These are phyloP conservation scores for Eutolmus rufibarbis DNA, from an alignment of 2,888 invertebrate species.

Conservation along the genomic window DNA sequence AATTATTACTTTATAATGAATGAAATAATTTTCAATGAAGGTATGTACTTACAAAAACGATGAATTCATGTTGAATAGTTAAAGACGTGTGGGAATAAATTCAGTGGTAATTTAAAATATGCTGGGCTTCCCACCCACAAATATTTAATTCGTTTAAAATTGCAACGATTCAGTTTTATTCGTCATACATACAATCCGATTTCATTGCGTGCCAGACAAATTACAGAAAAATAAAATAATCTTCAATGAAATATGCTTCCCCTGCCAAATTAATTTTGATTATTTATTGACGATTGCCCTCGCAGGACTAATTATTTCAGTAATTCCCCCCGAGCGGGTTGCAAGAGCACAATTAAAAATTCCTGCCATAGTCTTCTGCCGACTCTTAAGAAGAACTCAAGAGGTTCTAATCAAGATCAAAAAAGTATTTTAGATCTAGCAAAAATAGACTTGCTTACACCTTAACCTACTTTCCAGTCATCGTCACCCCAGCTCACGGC, in stretches of 20 bases:
- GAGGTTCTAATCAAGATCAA: not conserved
- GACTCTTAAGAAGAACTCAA: not conserved
- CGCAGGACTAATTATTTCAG: not conserved
- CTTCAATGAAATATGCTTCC: not conserved
- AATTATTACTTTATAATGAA: not conserved
- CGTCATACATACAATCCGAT: not conserved
- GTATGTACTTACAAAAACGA: too few species aligned
- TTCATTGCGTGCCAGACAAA: not conserved
- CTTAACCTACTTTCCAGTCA: constrained; percentile 17
- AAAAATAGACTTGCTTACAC: not conserved
- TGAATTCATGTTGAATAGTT: not conserved
- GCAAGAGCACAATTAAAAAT: not conserved
- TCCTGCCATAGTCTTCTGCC: not conserved
- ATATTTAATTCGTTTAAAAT: not conserved
- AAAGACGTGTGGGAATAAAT: not conserved
- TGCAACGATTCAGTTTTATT: not conserved
- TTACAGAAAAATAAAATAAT: not conserved
- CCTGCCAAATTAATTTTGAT: not conserved
- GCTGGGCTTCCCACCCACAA: not conserved
- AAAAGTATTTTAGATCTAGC: not conserved
- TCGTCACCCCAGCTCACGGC: not conserved
- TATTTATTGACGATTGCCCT: not conserved
- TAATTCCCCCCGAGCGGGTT: not conserved
- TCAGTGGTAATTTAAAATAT: not conserved
- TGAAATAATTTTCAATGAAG: not conserved